Conservation (phyloP, 2,113 vertebrate species). For the Oncorhynchus nerka region DNA sequence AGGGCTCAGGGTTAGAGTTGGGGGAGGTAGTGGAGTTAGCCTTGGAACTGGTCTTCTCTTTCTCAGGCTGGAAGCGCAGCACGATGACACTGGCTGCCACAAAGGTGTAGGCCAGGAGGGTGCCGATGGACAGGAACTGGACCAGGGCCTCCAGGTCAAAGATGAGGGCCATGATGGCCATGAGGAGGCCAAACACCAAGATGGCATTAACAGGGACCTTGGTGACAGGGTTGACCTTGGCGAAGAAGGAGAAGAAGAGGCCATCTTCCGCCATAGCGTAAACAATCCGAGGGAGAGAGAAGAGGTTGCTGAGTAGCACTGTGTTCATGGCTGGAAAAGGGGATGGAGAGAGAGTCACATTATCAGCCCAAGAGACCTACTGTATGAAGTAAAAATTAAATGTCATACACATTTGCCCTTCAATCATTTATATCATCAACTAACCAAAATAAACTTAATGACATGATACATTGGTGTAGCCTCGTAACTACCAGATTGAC, state of each 20-base stretch:
- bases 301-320: constrained; percentile 90
- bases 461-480: neutral
- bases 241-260: constrained; percentile 89
- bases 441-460: no score
- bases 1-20: constrained; percentile 43
- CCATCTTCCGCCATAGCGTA: constrained; percentile 95
- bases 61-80: constrained; percentile 85
- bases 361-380: neutral
- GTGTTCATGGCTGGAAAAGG: constrained; percentile 89
- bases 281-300: constrained; percentile 92
- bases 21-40: rapidly evolving
- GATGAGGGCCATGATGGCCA: constrained; percentile 84
- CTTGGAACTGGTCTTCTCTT: constrained; percentile 60
- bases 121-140: constrained; percentile 95
- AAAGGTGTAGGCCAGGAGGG: constrained; percentile 90
- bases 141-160: constrained; percentile 93
- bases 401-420: no score
- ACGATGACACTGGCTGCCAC: constrained; percentile 89
- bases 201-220: constrained; percentile 90
- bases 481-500: no score
- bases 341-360: constrained; percentile 9
- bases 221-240: constrained; percentile 84
- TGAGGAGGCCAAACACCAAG: constrained; percentile 86
- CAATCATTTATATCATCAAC: no score
- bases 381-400: neutral